Conservation (phyloP, 2,888 invertebrate genomes). For the Mesorhabditis belari region DNA sequence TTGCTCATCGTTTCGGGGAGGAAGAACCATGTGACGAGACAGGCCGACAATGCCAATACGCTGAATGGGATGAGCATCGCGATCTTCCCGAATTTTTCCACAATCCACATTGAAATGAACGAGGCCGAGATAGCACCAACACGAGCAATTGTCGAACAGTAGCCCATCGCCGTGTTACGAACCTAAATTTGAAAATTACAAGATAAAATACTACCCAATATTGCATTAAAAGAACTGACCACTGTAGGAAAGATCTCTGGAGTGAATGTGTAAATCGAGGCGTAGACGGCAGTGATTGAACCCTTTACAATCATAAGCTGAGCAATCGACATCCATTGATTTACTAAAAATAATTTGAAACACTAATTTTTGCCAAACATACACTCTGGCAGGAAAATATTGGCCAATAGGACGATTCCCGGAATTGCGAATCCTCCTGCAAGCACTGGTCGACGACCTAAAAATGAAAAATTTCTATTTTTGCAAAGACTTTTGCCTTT, state of each 20-base stretch:
- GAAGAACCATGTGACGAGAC: constrained; percentile 35
- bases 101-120: constrained; percentile 63
- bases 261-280: constrained; percentile 77
- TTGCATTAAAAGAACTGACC: too few relatives aligned
- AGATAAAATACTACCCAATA: not conserved
- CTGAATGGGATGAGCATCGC: constrained; percentile 50
- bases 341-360: constrained; percentile 12
- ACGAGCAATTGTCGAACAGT: constrained; percentile 76
- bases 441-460: too few relatives aligned
- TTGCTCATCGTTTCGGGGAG: constrained; percentile 51
- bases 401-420: too few relatives aligned
- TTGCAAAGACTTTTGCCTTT: too few relatives aligned
- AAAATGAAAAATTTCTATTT: too few relatives aligned
- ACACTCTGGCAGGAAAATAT: too few relatives aligned
- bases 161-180: constrained; percentile 77
- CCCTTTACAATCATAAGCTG: constrained; percentile 72
- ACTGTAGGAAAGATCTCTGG: constrained; percentile 85
- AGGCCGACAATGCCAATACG: constrained; percentile 35
- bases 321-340: constrained; percentile 22
- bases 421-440: too few relatives aligned
- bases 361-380: too few relatives aligned
- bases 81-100: constrained; percentile 38
- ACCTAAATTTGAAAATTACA: constrained; percentile 54
- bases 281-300: constrained; percentile 75
- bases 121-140: constrained; percentile 80